Conservation (phyloP, 2,888 invertebrate species). For the Parapristionchus giblindavisi region DNA sequence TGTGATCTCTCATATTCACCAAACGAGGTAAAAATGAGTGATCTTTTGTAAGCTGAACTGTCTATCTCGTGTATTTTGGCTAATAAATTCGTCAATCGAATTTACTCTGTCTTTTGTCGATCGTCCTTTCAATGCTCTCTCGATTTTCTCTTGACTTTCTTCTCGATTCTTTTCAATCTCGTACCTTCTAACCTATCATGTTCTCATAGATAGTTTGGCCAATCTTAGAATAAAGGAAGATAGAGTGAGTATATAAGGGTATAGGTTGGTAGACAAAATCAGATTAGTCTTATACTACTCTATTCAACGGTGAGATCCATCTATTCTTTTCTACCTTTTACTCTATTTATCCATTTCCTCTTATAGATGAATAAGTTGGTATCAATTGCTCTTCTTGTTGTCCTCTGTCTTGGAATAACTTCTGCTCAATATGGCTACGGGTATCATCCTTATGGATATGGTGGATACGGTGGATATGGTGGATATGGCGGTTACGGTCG, state of each 20-base stretch:
- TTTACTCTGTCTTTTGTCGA: no score
- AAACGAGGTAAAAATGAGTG: no score
- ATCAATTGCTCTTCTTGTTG: not conserved
- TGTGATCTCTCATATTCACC: no score
- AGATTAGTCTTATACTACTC: not conserved
- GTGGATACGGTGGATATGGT: slow-evolving; percentile 19
- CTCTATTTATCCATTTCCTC: not conserved
- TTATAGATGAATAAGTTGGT: slow-evolving; percentile 16
- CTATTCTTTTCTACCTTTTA: not conserved
- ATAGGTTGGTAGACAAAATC: not conserved
- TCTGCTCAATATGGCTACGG: slow-evolving; percentile 20
- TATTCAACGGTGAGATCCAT: slow-evolving; percentile 1
- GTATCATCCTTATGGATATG: slow-evolving; percentile 19
- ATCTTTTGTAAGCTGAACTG: no score
- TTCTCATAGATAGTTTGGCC: not conserved
- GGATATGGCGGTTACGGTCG: not conserved
- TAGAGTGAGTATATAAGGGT: slow-evolving; percentile 18
- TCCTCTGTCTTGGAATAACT: not conserved
- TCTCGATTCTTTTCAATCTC: no score
- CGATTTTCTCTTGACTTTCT: no score
- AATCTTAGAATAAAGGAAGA: not conserved
- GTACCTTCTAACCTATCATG: not conserved
- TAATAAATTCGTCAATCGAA: no score
- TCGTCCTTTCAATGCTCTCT: slow-evolving; percentile 1
- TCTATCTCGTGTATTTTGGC: no score